phyloP scores from a whole-genome alignment of 2,888 invertebrate genomes.

The Slavum lentiscoides region DNA sequence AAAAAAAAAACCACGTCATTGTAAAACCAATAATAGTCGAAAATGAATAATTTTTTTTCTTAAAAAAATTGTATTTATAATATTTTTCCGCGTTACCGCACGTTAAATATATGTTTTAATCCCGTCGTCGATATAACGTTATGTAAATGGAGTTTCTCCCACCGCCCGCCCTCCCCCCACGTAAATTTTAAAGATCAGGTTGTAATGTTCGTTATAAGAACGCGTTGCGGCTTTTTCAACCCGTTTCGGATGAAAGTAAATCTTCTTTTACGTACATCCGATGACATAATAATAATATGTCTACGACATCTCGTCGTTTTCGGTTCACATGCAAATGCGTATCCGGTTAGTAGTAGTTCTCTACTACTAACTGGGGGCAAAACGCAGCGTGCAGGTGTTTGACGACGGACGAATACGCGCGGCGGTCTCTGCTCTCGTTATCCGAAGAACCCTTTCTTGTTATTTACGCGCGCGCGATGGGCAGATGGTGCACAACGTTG shows the following conservation, averaged over 20 bases:
- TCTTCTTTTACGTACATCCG: background rate
- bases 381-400: constrained; percentile 40
- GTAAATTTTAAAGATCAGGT: background rate
- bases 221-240: background rate
- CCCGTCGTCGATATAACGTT: too few species aligned
- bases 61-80: too few species aligned
- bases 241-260: constrained; percentile 32
- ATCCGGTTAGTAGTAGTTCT: constrained; percentile 39
- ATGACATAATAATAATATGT: background rate
- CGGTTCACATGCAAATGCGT: constrained; percentile 43
- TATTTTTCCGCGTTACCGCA: too few species aligned
- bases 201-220: background rate
- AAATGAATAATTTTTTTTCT: too few species aligned
- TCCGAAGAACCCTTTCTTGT: constrained; percentile 46
- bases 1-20: too few species aligned
- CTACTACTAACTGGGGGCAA: background rate
- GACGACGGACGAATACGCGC: constrained; percentile 39
- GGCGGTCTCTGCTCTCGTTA: background rate
- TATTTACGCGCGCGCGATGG: constrained; percentile 21
- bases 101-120: too few species aligned
- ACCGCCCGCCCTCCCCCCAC: too few species aligned
- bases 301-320: background rate
- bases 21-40: too few species aligned
- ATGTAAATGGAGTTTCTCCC: too few species aligned
- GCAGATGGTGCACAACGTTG: constrained; percentile 39